Percentiles rank a stretch among this genome's conserved stretches.
Evolutionary conservation across 2,113 vertebrate genomes (phyloP).

Genomic region (Acrocephalus kingi): DNA sequence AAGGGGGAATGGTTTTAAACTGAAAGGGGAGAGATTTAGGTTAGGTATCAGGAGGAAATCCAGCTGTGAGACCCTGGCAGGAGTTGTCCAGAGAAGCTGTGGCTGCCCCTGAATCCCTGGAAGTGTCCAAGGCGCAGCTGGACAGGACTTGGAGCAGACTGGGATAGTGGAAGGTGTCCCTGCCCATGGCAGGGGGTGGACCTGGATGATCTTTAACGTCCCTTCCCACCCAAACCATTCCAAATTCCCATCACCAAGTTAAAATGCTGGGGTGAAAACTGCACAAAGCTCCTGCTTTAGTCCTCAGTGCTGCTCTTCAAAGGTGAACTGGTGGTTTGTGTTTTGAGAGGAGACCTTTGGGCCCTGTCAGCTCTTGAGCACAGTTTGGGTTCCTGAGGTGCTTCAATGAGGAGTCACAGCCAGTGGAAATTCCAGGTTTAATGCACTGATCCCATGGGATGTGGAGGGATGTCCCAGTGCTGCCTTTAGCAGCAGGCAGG

Average conservation of each 20-base stretch:
- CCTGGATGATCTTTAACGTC: neutral
- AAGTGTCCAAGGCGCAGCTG: neutral
- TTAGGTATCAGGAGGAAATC: neutral
- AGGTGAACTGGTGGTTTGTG: neutral
- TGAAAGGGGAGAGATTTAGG: neutral
- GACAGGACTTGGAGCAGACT: neutral
- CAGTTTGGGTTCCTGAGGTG: neutral
- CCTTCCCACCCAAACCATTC: neutral
- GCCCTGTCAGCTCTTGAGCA: neutral
- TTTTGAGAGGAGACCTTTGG: neutral
- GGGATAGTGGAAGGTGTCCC: neutral
- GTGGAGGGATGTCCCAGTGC: fast-evolving
- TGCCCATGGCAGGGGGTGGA: neutral
- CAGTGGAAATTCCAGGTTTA: neutral
- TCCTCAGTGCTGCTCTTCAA: neutral
- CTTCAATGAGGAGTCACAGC: neutral
- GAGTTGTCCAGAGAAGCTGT: neutral
- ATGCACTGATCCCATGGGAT: neutral
- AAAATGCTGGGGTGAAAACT: no score
- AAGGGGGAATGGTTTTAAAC: neutral
- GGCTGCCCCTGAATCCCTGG: neutral
- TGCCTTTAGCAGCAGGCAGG: neutral
- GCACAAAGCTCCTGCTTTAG: neutral
- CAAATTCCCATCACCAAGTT: neutral
- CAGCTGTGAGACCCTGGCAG: neutral